A percentile compares a stretch with the other conserved stretches of the same genome.
These are phyloP conservation scores for Trochalopteron elliotii DNA, from an alignment of 2,113 vertebrate genomes.

Conservation along the genomic window DNA sequence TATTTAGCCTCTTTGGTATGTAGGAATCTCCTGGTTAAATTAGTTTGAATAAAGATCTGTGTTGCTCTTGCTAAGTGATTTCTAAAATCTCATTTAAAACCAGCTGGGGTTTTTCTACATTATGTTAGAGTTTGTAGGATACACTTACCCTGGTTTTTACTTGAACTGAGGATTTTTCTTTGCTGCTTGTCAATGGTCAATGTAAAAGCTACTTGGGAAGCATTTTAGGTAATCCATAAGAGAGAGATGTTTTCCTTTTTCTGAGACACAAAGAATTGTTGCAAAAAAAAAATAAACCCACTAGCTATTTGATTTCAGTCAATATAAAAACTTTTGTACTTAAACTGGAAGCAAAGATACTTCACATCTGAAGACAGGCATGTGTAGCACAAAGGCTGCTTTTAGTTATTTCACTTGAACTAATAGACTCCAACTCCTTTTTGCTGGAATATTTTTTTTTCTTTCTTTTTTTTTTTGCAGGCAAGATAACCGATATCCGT, in stretches of 20 bases:
- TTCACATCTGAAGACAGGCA: background rate
- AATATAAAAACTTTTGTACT: background rate
- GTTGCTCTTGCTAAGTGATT: background rate
- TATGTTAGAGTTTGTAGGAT: background rate
- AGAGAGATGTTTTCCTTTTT: background rate
- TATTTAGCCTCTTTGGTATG: background rate
- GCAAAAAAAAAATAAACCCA: background rate
- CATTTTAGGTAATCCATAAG: background rate
- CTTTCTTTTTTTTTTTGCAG: conserved; percentile 52
- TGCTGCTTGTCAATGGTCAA: background rate
- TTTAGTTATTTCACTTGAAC: background rate
- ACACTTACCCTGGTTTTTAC: background rate
- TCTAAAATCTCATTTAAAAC: background rate
- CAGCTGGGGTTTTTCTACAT: background rate
- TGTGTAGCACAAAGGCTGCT: background rate
- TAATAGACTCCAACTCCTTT: background rate
- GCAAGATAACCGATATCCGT: conserved; percentile 91
- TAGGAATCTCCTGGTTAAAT: background rate
- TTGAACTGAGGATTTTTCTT: background rate
- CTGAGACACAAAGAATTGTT: background rate
- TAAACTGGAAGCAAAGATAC: background rate
- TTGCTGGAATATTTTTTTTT: background rate
- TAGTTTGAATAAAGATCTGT: background rate
- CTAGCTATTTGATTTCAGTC: background rate
- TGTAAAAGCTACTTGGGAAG: background rate